Conservation (phyloP, 1,140 invertebrate genomes). For the Micrasema longulum region DNA sequence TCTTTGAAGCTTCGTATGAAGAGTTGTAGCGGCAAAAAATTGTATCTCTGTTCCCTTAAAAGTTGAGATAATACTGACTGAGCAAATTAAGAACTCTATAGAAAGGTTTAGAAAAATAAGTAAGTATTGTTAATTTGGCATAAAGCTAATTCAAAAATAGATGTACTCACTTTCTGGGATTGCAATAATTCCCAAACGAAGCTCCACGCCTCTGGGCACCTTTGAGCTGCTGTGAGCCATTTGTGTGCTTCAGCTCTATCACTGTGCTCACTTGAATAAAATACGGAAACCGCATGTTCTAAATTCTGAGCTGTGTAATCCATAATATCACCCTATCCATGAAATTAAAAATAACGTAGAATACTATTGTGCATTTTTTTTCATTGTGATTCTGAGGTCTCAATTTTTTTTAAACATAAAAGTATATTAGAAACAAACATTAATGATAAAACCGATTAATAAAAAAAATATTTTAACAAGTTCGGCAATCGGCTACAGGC, state of each 20-base stretch:
- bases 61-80: constrained; percentile 5
- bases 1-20: constrained; percentile 88
- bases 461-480: not conserved
- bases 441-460: too few relatives aligned
- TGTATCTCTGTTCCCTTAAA: constrained; percentile 84
- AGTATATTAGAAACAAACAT: too few relatives aligned
- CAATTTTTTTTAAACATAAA: too few relatives aligned
- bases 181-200: constrained; percentile 89
- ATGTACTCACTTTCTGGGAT: constrained; percentile 74
- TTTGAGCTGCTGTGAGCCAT: constrained; percentile 85
- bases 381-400: too few relatives aligned
- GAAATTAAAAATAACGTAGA: constrained; percentile 19
- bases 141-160: not conserved
- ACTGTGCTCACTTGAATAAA: constrained; percentile 65
- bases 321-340: constrained; percentile 56
- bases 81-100: not conserved
- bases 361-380: not conserved
- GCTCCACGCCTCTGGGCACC: constrained; percentile 86
- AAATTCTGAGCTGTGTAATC: constrained; percentile 66
- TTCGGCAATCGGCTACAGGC: constrained; percentile 13
- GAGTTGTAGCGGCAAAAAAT: constrained; percentile 91
- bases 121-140: too few relatives aligned
- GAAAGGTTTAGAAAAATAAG: too few relatives aligned
- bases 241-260: constrained; percentile 82
- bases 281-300: constrained; percentile 67